Evolutionary conservation across 2,888 invertebrate species (phyloP).

Genomic region (Pristionchus mayeri): DNA sequence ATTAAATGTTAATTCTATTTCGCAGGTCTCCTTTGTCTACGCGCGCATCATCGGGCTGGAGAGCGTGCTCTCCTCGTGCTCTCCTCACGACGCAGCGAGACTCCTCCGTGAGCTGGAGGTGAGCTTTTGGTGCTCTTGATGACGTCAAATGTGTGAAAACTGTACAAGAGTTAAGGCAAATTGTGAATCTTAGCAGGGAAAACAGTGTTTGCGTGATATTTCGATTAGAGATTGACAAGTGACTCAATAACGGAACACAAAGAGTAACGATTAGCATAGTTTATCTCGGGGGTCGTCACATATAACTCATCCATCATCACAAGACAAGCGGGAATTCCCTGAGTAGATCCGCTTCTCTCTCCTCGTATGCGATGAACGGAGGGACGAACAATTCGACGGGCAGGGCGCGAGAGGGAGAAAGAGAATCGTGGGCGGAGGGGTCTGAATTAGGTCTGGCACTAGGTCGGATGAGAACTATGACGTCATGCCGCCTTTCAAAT

Average conservation of each 20-base stretch:
- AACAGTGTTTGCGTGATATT: too few relatives aligned
- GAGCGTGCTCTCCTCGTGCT: slow-evolving; percentile 67
- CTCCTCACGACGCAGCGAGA: slow-evolving; percentile 70
- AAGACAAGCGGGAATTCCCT: not conserved
- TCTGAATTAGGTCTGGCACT: not conserved
- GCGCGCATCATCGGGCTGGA: slow-evolving; percentile 70
- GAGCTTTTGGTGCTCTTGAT: too few relatives aligned
- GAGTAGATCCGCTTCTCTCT: not conserved
- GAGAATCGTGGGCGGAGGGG: not conserved
- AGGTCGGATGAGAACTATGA: too few relatives aligned
- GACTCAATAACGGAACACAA: too few relatives aligned
- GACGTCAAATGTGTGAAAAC: too few relatives aligned
- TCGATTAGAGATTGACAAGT: too few relatives aligned
- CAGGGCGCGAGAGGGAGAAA: not conserved
- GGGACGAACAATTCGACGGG: slow-evolving; percentile 17
- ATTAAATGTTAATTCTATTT: not conserved
- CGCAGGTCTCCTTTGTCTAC: slow-evolving; percentile 70
- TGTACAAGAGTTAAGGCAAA: too few relatives aligned
- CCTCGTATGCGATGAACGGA: not conserved
- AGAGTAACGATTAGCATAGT: too few relatives aligned
- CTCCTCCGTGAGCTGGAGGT: slow-evolving; percentile 70
- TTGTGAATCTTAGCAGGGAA: too few relatives aligned
- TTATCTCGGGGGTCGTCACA: too few relatives aligned
- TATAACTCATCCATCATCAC: not conserved
- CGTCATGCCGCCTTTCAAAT: too few relatives aligned